These are phyloP conservation scores for Intellagama lesueurii DNA, from an alignment of 2,797 vertebrate genomes.

Conservation along the genomic window DNA sequence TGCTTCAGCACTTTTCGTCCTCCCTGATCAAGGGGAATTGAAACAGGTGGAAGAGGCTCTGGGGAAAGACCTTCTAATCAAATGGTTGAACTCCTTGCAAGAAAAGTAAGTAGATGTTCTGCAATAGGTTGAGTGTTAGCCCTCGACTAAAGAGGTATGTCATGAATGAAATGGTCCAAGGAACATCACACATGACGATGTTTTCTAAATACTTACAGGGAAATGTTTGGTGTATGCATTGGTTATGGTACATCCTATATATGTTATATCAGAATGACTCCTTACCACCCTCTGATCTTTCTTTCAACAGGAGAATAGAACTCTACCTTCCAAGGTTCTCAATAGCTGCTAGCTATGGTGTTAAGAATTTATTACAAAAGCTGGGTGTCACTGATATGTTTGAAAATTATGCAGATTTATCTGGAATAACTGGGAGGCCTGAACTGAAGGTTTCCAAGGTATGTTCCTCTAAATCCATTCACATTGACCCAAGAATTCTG, in stretches of 20 bases:
- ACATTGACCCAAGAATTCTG: background rate
- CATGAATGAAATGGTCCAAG: background rate
- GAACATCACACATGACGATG: background rate
- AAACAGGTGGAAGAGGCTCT: slow-evolving; percentile 74
- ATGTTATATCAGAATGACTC: background rate
- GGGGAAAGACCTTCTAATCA: slow-evolving; percentile 67
- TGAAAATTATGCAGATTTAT: background rate
- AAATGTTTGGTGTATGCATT: background rate
- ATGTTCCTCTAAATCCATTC: background rate
- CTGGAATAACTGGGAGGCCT: background rate
- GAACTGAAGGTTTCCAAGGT: slow-evolving; percentile 42
- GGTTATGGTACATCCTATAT: background rate
- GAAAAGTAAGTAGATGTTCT: background rate
- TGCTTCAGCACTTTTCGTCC: slow-evolving; percentile 76
- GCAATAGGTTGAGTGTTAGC: too few species aligned
- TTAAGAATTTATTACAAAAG: slow-evolving; percentile 35
- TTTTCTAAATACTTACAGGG: background rate
- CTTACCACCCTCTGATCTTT: slow-evolving; percentile 11
- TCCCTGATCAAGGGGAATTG: slow-evolving; percentile 82
- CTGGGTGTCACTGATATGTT: slow-evolving; percentile 53
- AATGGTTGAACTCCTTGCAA: slow-evolving; percentile 62
- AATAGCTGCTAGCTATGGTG: slow-evolving; percentile 5
- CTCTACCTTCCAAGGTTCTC: slow-evolving; percentile 54
- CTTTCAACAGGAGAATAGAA: slow-evolving; percentile 19
- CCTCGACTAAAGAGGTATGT: too few species aligned